Conservation (phyloP, 2,888 invertebrate species). For the Phlogophora meticulosa region DNA sequence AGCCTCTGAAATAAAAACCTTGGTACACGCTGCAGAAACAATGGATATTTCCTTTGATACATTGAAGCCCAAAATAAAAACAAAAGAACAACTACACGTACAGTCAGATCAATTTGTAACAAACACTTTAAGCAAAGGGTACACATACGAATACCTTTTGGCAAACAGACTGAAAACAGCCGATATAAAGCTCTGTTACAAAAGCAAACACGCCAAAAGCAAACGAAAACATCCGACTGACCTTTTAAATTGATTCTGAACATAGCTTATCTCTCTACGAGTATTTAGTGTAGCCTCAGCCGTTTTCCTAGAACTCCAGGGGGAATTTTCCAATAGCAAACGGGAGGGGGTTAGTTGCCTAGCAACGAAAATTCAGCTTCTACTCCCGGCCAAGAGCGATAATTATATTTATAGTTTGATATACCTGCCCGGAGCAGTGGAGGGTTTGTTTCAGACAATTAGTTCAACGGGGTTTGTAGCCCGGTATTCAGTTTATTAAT, state of each 20-base stretch:
- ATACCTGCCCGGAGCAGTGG: background rate
- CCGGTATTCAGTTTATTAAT: conserved; percentile 15
- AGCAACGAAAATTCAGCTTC: conserved; percentile 53
- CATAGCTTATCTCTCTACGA: conserved; percentile 16
- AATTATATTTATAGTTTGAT: conserved; percentile 58
- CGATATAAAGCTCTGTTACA: conserved; percentile 40
- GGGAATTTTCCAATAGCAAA: conserved; percentile 55
- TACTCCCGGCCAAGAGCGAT: conserved; percentile 23
- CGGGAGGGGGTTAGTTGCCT: conserved; percentile 39
- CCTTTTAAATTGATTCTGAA: conserved; percentile 34
- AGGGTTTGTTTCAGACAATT: conserved; percentile 40
- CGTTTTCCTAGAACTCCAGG: conserved; percentile 40
- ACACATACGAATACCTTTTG: conserved; percentile 25
- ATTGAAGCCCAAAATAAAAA: conserved; percentile 6
- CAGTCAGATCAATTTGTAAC: conserved; percentile 1
- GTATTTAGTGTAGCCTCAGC: conserved; percentile 39
- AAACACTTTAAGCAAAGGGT: conserved; percentile 1
- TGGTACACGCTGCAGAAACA: too few species aligned
- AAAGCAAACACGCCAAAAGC: conserved; percentile 8
- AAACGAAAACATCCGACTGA: conserved; percentile 38
- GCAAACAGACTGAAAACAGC: background rate
- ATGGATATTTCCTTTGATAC: background rate
- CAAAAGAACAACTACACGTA: background rate
- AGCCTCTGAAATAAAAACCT: too few species aligned
- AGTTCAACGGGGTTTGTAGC: conserved; percentile 17